phyloP scores from a whole-genome alignment of 2,888 invertebrate genomes.

The Troides aeacus region DNA sequence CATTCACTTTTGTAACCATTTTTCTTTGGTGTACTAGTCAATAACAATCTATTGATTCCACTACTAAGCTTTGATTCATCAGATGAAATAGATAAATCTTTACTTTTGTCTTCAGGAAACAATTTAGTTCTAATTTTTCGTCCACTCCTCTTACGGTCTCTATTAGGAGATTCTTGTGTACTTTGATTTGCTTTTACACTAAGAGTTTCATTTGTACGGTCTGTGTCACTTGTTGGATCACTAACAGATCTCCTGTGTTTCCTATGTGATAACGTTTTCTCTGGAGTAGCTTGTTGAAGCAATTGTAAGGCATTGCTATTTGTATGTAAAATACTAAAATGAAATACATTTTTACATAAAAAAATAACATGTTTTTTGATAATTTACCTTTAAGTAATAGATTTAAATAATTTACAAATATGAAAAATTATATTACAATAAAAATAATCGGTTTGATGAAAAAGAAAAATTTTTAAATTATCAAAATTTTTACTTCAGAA shows the following conservation, averaged over 20 bases:
- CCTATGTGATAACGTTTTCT: conserved; percentile 54
- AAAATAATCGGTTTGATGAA: neutral
- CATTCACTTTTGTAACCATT: conserved; percentile 56
- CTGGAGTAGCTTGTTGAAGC: conserved; percentile 61
- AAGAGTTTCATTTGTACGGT: conserved; percentile 53
- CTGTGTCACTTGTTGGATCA: conserved; percentile 64
- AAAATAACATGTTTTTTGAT: neutral
- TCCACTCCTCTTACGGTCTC: conserved; percentile 56
- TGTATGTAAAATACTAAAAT: conserved; percentile 64
- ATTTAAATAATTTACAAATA: too few species aligned
- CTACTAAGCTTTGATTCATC: conserved; percentile 60
- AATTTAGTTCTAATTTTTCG: conserved; percentile 68
- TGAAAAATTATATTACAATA: neutral
- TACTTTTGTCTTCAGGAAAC: conserved; percentile 58
- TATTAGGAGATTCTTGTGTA: conserved; percentile 65
- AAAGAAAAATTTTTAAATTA: neutral
- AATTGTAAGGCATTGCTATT: conserved; percentile 62
- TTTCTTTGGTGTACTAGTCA: conserved; percentile 69
- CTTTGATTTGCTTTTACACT: conserved; percentile 50
- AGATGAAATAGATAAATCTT: conserved; percentile 56
- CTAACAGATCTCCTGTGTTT: conserved; percentile 66
- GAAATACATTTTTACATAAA: neutral
- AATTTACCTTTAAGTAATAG: neutral
- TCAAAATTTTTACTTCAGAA: neutral
- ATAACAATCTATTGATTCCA: conserved; percentile 52